Evolutionary conservation across 2,113 vertebrate genomes (phyloP).

Genomic region (Ibidorhyncha struthersii): DNA sequence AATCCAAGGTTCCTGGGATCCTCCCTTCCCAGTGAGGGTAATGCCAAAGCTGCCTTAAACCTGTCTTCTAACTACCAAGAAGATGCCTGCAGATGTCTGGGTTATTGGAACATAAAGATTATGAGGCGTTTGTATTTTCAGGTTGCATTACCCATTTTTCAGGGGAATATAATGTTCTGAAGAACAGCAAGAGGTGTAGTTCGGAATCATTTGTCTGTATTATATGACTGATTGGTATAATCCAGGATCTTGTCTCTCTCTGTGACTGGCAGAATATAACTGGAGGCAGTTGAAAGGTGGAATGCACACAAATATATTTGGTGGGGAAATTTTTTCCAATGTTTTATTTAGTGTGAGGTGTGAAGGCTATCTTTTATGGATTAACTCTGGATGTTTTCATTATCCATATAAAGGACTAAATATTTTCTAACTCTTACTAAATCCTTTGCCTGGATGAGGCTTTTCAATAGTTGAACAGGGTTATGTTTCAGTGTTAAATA

Average conservation of each 20-base stretch:
- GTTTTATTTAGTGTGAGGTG: background rate
- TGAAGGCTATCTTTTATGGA: background rate
- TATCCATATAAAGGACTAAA: background rate
- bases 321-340: background rate
- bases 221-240: background rate
- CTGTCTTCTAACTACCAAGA: background rate
- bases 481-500: slow-evolving; percentile 18
- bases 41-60: background rate
- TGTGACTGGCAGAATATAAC: background rate
- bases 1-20: background rate
- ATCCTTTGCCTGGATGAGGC: background rate
- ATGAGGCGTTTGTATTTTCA: background rate
- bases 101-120: background rate
- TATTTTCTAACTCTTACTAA: background rate
- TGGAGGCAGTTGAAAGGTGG: background rate
- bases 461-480: background rate
- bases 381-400: background rate
- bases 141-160: background rate
- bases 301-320: background rate
- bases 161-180: background rate
- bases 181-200: background rate
- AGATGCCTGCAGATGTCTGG: background rate
- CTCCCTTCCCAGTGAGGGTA: background rate
- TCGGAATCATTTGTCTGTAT: background rate
- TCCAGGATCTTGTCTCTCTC: background rate